These are phyloP conservation scores for Cheilosia pagana DNA, from an alignment of 2,888 invertebrate species.

Conservation along the genomic window DNA sequence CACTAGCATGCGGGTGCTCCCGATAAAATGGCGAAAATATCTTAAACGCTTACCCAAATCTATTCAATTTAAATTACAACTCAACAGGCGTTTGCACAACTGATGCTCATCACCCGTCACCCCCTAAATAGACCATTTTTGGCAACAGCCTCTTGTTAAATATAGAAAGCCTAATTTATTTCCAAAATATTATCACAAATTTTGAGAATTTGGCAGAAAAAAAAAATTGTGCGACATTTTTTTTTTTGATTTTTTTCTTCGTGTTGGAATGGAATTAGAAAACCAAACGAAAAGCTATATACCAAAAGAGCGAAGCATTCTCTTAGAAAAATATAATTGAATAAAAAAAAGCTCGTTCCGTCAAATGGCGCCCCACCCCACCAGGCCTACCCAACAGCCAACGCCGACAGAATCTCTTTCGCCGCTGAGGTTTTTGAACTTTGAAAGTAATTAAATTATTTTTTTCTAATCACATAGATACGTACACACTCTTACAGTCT, in stretches of 20 bases:
- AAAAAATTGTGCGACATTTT: not conserved
- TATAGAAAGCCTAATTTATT: not conserved
- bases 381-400: not conserved
- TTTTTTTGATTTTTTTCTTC: not conserved
- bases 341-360: conserved; percentile 39
- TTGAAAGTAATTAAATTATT: conserved; percentile 63
- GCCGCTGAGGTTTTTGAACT: conserved; percentile 67
- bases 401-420: conserved; percentile 31
- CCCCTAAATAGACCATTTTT: not conserved
- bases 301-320: conserved; percentile 9
- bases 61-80: not conserved
- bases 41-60: not conserved
- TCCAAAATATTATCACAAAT: not conserved
- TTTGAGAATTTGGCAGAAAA: not conserved
- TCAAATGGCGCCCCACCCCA: not conserved
- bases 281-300: not conserved
- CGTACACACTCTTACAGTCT: conserved; percentile 9
- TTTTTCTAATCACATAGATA: conserved; percentile 35
- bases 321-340: conserved; percentile 1
- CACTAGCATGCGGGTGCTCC: conserved; percentile 20
- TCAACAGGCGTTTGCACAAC: not conserved
- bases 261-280: not conserved
- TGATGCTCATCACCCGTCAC: too few relatives aligned
- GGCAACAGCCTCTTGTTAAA: not conserved
- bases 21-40: conserved; percentile 71